Evolutionary conservation across 1,140 invertebrate genomes (phyloP).

Genomic region (Zaprionus africanus): DNA sequence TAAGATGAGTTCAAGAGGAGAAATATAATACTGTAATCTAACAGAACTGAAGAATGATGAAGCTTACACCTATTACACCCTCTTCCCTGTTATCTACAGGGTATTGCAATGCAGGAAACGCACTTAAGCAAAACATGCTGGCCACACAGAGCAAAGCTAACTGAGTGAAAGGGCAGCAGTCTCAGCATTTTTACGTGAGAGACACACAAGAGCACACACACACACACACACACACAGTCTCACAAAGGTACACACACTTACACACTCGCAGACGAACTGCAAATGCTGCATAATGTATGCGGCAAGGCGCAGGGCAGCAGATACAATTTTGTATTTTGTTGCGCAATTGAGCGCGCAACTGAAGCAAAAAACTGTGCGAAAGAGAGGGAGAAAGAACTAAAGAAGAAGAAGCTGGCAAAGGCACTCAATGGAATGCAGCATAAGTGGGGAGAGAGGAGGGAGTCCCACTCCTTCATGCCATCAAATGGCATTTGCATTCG

Average conservation of each 20-base stretch:
- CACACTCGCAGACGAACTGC: conserved; percentile 12
- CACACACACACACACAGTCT: neutral
- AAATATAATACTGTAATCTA: no score
- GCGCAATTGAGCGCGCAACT: conserved; percentile 76
- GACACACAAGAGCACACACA: conserved; percentile 2
- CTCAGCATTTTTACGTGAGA: conserved; percentile 43
- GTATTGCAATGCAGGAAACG: conserved; percentile 46
- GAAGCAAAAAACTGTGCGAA: conserved; percentile 64
- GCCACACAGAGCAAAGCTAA: conserved; percentile 42
- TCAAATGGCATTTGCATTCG: conserved; percentile 75
- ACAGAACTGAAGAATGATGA: no score
- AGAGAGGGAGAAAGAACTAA: neutral
- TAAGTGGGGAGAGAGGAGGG: neutral
- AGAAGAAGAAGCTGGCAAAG: conserved; percentile 26
- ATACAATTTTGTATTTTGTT: conserved; percentile 74
- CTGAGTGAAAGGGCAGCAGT: conserved; percentile 46
- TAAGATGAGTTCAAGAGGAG: no score
- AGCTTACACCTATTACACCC: neutral
- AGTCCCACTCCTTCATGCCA: conserved; percentile 46
- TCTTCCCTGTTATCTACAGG: neutral
- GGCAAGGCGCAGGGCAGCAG: conserved; percentile 33
- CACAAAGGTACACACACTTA: conserved; percentile 31
- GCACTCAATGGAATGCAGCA: conserved; percentile 64
- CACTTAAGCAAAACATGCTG: conserved; percentile 58
- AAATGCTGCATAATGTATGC: conserved; percentile 66